A percentile compares a stretch with the other conserved stretches of the same genome.
phyloP scores from a whole-genome alignment of 2,797 vertebrate species.

The Gymnopithys bicolor region DNA sequence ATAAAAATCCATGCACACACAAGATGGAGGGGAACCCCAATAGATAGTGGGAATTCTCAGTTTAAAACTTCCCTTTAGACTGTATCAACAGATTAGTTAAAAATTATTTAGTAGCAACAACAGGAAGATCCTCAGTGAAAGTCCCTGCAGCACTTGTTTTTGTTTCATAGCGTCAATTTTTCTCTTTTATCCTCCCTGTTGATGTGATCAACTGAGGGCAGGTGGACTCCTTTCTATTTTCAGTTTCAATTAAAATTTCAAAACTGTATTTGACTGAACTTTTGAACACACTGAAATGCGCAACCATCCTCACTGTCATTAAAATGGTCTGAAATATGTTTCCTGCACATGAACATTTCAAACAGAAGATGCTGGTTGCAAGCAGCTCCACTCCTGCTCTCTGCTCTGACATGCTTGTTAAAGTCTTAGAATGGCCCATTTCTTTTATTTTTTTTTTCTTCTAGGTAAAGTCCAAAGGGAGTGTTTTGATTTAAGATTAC shows the following conservation, averaged over 20 bases:
- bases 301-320: not conserved
- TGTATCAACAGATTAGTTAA: not conserved
- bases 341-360: conserved; percentile 34
- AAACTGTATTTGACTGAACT: conserved; percentile 35
- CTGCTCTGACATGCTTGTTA: not conserved
- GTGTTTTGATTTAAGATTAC: not conserved
- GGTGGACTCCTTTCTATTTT: conserved; percentile 53
- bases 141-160: not conserved
- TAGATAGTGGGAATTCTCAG: not conserved
- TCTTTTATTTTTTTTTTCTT: not conserved
- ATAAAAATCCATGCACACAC: not conserved
- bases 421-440: not conserved
- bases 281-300: conserved; percentile 13
- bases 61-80: not conserved
- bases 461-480: not conserved
- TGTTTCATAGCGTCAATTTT: not conserved
- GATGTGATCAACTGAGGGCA: conserved; percentile 54
- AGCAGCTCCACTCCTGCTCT: not conserved
- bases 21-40: fast-evolving
- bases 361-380: not conserved
- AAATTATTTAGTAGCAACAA: not conserved
- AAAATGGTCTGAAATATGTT: conserved; percentile 15
- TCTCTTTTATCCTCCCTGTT: conserved; percentile 39
- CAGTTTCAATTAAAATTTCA: conserved; percentile 62
- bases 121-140: not conserved